Percentiles rank a stretch among this genome's conserved stretches.
Evolutionary conservation across 2,888 invertebrate genomes (phyloP).

Genomic region (Oscheius sp.): DNA sequence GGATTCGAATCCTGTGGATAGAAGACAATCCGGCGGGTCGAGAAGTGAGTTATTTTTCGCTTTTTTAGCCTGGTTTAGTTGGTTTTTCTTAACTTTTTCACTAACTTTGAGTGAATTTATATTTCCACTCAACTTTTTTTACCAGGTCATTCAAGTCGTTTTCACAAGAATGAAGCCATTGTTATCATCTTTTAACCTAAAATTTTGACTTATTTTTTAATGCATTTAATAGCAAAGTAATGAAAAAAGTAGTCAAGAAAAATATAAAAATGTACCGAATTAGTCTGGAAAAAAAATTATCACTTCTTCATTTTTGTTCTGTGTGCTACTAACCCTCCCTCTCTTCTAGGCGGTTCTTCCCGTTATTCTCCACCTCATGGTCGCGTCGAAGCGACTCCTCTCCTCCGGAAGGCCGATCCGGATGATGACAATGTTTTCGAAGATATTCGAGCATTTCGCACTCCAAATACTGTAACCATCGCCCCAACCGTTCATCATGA

Average conservation of each 20-base stretch:
- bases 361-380: constrained; percentile 52
- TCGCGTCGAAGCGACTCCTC: constrained; percentile 47
- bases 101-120: too few species aligned
- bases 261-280: too few species aligned
- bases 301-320: not conserved
- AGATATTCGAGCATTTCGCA: constrained; percentile 51
- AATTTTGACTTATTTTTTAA: too few species aligned
- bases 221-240: too few species aligned
- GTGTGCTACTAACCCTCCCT: constrained; percentile 6
- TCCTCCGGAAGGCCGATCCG: constrained; percentile 36
- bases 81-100: not conserved
- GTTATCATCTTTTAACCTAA: too few species aligned
- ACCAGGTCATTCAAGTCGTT: too few species aligned
- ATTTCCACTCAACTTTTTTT: too few species aligned
- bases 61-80: not conserved
- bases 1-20: constrained; percentile 51
- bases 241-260: too few species aligned
- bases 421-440: constrained; percentile 50
- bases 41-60: constrained; percentile 36
- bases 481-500: constrained; percentile 37
- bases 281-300: not conserved
- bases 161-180: too few species aligned
- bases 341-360: constrained; percentile 30
- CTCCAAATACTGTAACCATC: constrained; percentile 47
- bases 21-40: constrained; percentile 44